Evolutionary conservation across 2,888 invertebrate species (phyloP).

Genomic region (Chymomyza caudatula): DNA sequence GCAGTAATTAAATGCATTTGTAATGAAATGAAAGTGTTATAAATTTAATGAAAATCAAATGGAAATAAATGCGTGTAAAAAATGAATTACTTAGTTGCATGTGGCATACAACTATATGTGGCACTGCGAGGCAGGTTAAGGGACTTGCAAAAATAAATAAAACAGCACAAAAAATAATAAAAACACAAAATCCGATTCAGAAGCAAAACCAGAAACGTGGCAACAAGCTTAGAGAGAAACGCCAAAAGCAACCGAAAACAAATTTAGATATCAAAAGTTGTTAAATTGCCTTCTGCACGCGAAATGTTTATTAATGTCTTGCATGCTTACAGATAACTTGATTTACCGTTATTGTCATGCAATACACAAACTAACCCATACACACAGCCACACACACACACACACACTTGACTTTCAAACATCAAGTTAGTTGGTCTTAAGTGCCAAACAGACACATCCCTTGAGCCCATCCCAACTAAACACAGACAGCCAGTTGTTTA

Average conservation of each 20-base stretch:
- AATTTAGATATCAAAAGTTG: constrained; percentile 75
- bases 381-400: constrained; percentile 23
- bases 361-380: constrained; percentile 62
- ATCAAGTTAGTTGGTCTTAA: constrained; percentile 35
- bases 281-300: constrained; percentile 76
- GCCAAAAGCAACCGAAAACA: constrained; percentile 54
- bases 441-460: neutral
- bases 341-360: constrained; percentile 74
- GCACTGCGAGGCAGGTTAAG: neutral
- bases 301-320: constrained; percentile 75
- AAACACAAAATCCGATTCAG: neutral
- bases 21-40: neutral
- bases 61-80: constrained; percentile 3
- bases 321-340: constrained; percentile 75
- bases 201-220: neutral
- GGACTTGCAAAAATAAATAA: neutral
- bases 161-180: neutral
- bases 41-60: constrained; percentile 3
- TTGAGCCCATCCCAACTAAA: constrained; percentile 22
- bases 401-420: constrained; percentile 56
- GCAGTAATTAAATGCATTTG: neutral
- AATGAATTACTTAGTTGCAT: constrained; percentile 1
- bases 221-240: constrained; percentile 19
- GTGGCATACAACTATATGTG: neutral
- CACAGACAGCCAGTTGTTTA: neutral